Evolutionary conservation across 2,888 invertebrate species (phyloP), one percentile per base, ranked within the genome.

Genomic region (Syrphus vitripennis): DNA sequence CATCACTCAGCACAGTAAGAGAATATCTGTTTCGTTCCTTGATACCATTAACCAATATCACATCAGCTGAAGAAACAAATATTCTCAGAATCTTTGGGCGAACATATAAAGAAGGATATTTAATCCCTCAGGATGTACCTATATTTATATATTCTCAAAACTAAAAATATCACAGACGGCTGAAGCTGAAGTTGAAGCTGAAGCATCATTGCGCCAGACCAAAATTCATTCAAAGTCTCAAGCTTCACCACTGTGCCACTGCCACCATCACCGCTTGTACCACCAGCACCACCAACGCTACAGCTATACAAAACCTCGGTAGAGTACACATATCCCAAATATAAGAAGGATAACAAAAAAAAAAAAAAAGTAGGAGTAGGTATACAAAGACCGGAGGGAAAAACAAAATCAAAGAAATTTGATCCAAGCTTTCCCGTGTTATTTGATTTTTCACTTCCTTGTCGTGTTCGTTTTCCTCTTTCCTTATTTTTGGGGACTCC

Each of bases 381-480:
- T 55, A 77, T 53, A 76, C 77, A 72, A 83, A 78, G 80, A 87
- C 88, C 83, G 80, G 83, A 84, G 88, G 87, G 88, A 87, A 87
- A n/a, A 88, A 88, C 87, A 82, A 88, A 88, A 88, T 88, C 88
- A 88, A 88, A 88, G 88, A 88, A 88, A 88, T 87, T 88, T 88
- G 87, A 88, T 88, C 88, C 87, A 78, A 87, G 88, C 88, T 88
- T 88, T 87, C 76, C 80, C 78, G 75, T 88, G 87, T 88, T 88
- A 88, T 88, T 88, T 88, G 88, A 88, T 88, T 88, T 59, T 88
- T 88, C 88, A 83, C 79, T 87, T 87, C 87, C 80, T 78, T 83
- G 81, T 78, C 83, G 70, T 79, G 72, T 76, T 70, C 67, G 71
- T 34, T 45, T 63, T 74, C 45, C 59, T 69, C 34, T 71, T n/a